Base-by-base conservation (phyloP, 2,797 vertebrate genomes). In the Cottoperca gobio region DNA sequence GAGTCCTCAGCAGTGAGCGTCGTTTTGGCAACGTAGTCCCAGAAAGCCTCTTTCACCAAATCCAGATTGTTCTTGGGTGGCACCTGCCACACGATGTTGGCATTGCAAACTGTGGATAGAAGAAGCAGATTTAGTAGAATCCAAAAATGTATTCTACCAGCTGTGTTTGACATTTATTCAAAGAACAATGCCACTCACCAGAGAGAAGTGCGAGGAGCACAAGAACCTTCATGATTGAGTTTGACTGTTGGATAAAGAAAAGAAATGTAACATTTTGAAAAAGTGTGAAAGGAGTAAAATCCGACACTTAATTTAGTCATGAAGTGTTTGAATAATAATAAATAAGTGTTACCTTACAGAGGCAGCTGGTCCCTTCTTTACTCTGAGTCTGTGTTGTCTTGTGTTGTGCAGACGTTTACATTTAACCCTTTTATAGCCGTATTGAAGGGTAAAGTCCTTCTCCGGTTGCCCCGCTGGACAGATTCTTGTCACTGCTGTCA, bases 41-140 rank as follows among this genome's bases (percentile, higher is more conserved):
- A 95, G 57, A 95, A 95, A n/a, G 92, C 92, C 39, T 94, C 89
- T 58, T 89, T 93, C 37, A 94, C 89, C 69, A 91, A 23, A 0
- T 96, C 94, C 86, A 94, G 76, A 33, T 65, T 85, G 73, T 16
- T 49, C 50, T 85, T 88, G 40, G 92, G 69, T 1, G 84, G 73
- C 11, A 93, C 87, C 2, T 69, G 88, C 91, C 87, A 90, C 31
- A 93, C 14, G 26, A 92, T 35, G 63, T 91, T 88, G 73, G 92
- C 95, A 31, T 93, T 89, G 82, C 93, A 93, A 35, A 88, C 94
- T 95, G 70, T 28, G 23, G 8, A 53, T 7, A 5, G 48, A 52
- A 9, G 21, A 21, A 48, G n/a, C 17, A 52, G 17, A 28, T 48
- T 67, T n/a, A 19, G 17, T 11, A 8, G 21, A 60, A 14, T 0